Base-by-base conservation (phyloP, 2,888 invertebrate genomes). In the Melinaea menophilus region DNA sequence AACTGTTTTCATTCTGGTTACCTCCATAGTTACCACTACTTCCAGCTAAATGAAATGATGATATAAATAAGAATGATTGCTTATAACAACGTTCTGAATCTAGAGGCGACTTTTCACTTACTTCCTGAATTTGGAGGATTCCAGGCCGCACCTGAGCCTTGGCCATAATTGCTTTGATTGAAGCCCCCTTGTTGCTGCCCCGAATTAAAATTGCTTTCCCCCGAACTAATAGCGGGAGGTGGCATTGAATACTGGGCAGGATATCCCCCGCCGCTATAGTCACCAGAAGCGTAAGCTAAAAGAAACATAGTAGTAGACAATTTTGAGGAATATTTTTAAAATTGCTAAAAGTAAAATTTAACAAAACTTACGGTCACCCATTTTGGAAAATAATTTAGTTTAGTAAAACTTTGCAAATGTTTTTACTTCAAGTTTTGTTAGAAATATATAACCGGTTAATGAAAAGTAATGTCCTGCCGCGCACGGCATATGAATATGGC, bases 241-340 rank as follows among this genome's bases (percentile, higher is more conserved):
- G 91, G 86, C 77, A 90, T 82, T 61, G 91, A 84, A 81, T 91
- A 88, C 77, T 88, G 85, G 70, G 86, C 81, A 45, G 86, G 82
- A 75, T 88, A 88, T 61, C 88, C 85, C 65, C 85, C 80, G 61
- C 85, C 79, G 68, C 84, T 79, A 73, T 90, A 84, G 79, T 89
- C 89, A 51, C 88, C 84, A 64, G 86, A 81, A 41, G 79, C 79
- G 74, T 84, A 85, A 62, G 84, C 85, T 85, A 70, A 63, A 79
- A 76, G 63, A 62, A 64, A 66, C 57, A 65, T 33, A 48, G 59
- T 60, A 31, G 45, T 55, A 41, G 56, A 37, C 33, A 13, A 33
- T 31, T 55, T 58, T 55, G 41, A 58, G 48, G 22, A 62, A 51
- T 57, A 55, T 58, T 35, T 56, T 48, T 13, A 35, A 47, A 31